Percentiles rank a stretch among this genome's conserved stretches.
These are phyloP conservation scores for Tachina grossa DNA, from an alignment of 2,888 invertebrate genomes.

Conservation along the genomic window DNA sequence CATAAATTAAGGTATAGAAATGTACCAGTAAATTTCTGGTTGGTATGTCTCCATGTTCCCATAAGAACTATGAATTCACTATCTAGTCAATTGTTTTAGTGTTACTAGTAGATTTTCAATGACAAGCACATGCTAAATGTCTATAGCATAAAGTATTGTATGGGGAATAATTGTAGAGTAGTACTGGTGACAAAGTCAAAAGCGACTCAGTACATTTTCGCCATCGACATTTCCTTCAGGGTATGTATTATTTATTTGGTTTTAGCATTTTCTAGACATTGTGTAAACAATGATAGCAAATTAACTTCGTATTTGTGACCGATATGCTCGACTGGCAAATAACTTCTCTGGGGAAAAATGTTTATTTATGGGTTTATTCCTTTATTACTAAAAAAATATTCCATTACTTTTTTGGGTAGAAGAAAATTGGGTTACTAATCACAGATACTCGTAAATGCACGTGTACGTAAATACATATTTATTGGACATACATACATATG, in stretches of 20 bases:
- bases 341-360: slow-evolving; percentile 23
- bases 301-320: slow-evolving; percentile 24
- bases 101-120: no score
- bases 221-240: no score
- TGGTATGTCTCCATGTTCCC: no score
- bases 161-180: no score
- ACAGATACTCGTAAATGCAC: neutral
- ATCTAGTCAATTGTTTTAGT: no score
- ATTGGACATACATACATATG: neutral
- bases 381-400: slow-evolving; percentile 54
- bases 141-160: no score
- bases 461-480: neutral
- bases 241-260: slow-evolving; percentile 27
- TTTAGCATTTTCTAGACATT: slow-evolving; percentile 45
- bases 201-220: no score
- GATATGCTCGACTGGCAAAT: slow-evolving; percentile 36
- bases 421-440: slow-evolving; percentile 51
- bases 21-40: no score
- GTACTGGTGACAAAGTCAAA: no score
- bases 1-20: no score
- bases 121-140: no score
- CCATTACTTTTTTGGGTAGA: slow-evolving; percentile 40
- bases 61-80: no score
- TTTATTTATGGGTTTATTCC: neutral
- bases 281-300: slow-evolving; percentile 45